Evolutionary conservation across 2,888 invertebrate genomes (phyloP), one percentile per base, ranked within the genome.

Genomic region (Cheilosia urbana): DNA sequence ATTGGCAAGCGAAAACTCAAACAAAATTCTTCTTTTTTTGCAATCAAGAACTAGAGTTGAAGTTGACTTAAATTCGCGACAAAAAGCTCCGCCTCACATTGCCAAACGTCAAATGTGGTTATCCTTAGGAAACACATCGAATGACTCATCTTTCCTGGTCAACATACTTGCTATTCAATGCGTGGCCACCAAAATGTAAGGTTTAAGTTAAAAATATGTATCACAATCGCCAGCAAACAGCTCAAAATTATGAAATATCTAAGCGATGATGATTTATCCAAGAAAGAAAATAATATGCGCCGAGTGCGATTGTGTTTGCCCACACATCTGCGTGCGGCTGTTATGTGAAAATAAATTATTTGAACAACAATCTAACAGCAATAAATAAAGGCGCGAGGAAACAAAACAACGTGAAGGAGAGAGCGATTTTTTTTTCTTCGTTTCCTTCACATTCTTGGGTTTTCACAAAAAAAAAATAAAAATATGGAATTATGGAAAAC

Each of bases 241-340:
- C 17, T 47, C 17, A 9, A 57, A 21, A 21, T 60, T 40, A n/a
- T 40, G 21, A 60, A 60, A 60, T 58, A 58, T 58, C 15, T 58
- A 40, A 60, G 7, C 19, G 17, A 45, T 17, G 27, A 62, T 24
- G 24, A 53, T 24, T 24, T n/a, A 45, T 45, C 17, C 17, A n/a
- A n/a, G 45, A 45, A 63, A 19, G 19, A 47, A 30, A 63, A 30
- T n/a, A 19, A 30, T 19, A 17, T 17, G 21, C 17, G 17, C 45
- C 45, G 45, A 45, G 45, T 45, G 45, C 45, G 15, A 47, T 27
- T 27, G 21, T 62, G 17, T 27, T 9, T 62, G 17, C n/a, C 62
- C 30, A 34, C 19, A 65, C 75, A 66, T 76, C 40, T 68, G 66
- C 51, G 51, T 51, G n/a, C 68, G 60, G 76, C 73, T 73, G 73